phyloP scores from a whole-genome alignment of 2,797 vertebrate genomes.

The Oryzias dopingdopingensis region DNA sequence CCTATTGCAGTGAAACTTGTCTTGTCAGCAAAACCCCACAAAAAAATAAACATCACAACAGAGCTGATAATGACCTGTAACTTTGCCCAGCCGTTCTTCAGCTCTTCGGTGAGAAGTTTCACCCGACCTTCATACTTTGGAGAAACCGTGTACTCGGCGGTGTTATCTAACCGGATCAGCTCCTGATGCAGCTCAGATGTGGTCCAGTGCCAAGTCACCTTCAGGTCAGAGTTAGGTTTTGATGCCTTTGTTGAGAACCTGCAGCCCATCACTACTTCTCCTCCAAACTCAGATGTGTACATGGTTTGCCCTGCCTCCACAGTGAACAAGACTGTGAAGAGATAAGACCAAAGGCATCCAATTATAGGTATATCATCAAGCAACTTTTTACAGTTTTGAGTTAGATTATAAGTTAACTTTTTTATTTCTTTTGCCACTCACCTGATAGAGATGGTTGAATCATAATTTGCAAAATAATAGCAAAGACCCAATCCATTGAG shows the following conservation, averaged over 20 bases:
- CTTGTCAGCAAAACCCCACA: no score
- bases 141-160: constrained; percentile 44
- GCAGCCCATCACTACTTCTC: constrained; percentile 84
- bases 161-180: constrained; percentile 69
- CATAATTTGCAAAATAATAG: constrained; percentile 50
- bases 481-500: constrained; percentile 57
- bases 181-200: neutral
- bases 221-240: constrained; percentile 47
- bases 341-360: neutral
- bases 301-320: constrained; percentile 72
- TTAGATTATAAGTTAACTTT: neutral
- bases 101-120: constrained; percentile 72
- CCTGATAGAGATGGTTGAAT: constrained; percentile 58
- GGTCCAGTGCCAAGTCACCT: constrained; percentile 76
- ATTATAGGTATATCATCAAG: neutral
- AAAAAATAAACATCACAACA: neutral
- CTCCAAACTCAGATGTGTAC: constrained; percentile 73
- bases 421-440: constrained; percentile 19
- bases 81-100: constrained; percentile 75
- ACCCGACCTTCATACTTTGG: constrained; percentile 74
- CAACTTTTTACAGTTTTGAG: constrained; percentile 2
- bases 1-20: no score
- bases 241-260: constrained; percentile 72
- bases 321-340: constrained; percentile 79
- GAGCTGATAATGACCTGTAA: constrained; percentile 72